Evolutionary conservation across 2,888 invertebrate species (phyloP).

Genomic region (Melanotus villosus): DNA sequence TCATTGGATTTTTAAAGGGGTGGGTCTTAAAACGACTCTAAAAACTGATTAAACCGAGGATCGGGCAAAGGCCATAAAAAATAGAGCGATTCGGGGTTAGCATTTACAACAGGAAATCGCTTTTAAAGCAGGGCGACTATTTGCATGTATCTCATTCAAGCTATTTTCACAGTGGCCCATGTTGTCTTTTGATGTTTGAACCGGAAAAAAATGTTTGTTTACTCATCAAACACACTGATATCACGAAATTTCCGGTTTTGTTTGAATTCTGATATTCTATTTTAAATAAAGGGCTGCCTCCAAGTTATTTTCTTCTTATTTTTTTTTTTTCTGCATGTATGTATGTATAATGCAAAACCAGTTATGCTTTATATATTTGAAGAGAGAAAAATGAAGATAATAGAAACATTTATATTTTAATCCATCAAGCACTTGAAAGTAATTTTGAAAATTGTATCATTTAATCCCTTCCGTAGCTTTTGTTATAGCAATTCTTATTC

Average conservation of each 20-base stretch:
- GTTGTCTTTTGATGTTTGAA: conserved; percentile 16
- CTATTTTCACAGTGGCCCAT: conserved; percentile 9
- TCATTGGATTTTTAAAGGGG: no score
- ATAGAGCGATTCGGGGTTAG: conserved; percentile 7
- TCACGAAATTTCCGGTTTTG: background rate
- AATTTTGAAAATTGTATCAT: no score
- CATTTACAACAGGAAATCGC: conserved; percentile 20
- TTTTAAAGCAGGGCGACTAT: conserved; percentile 18
- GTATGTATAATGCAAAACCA: no score
- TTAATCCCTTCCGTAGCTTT: no score
- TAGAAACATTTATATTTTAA: no score
- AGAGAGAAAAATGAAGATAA: no score
- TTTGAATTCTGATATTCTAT: background rate
- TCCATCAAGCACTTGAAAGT: no score
- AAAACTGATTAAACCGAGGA: background rate
- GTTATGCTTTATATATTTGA: no score
- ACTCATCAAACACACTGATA: conserved; percentile 11
- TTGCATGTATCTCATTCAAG: conserved; percentile 16
- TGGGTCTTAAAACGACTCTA: background rate
- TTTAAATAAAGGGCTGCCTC: no score
- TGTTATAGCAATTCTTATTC: no score
- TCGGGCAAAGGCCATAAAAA: background rate
- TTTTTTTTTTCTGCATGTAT: no score
- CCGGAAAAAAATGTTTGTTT: conserved; percentile 12
- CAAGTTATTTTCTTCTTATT: no score